A percentile compares a stretch with the other conserved stretches of the same genome.
Conservation (phyloP, 1,140 invertebrate genomes). For the Daktulosphaira vitifoliae region DNA sequence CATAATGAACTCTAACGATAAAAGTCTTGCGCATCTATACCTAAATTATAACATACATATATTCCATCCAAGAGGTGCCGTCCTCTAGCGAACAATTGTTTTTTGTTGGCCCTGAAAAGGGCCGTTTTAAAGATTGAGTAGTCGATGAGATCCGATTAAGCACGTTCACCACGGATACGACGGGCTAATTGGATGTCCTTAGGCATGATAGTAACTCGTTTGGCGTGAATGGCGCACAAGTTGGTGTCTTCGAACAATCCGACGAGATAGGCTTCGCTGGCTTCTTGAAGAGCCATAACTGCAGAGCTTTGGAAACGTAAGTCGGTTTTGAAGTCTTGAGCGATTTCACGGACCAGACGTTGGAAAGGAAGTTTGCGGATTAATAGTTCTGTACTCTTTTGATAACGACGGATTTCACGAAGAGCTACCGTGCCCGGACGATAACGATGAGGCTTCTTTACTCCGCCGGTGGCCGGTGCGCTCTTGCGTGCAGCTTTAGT, state of each 20-base stretch:
- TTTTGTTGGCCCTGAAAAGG: too few species aligned
- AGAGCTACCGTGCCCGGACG: slow-evolving; percentile 75
- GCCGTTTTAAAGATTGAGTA: too few species aligned
- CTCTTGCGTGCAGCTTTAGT: slow-evolving; percentile 78
- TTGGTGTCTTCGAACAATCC: slow-evolving; percentile 87
- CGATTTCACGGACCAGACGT: slow-evolving; percentile 75
- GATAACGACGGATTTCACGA: slow-evolving; percentile 76
- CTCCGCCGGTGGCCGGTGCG: too few species aligned
- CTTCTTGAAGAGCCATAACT: slow-evolving; percentile 55
- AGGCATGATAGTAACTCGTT: slow-evolving; percentile 64
- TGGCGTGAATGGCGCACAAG: slow-evolving; percentile 69
- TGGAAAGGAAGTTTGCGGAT: slow-evolving; percentile 79
- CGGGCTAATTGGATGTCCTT: slow-evolving; percentile 55
- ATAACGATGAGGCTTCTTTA: too few species aligned
- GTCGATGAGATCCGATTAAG: too few species aligned
- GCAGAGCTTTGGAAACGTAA: slow-evolving; percentile 55
- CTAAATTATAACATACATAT: too few species aligned
- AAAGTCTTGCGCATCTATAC: too few species aligned
- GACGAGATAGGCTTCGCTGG: slow-evolving; percentile 58
- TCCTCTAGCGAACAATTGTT: too few species aligned
- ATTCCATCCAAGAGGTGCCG: too few species aligned
- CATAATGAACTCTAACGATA: too few species aligned
- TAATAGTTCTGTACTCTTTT: slow-evolving; percentile 71
- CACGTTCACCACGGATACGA: too few species aligned
- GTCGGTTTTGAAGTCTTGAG: slow-evolving; percentile 61